phyloP scores from a whole-genome alignment of 1,140 invertebrate species.

The Caenorhabditis elegans region DNA sequence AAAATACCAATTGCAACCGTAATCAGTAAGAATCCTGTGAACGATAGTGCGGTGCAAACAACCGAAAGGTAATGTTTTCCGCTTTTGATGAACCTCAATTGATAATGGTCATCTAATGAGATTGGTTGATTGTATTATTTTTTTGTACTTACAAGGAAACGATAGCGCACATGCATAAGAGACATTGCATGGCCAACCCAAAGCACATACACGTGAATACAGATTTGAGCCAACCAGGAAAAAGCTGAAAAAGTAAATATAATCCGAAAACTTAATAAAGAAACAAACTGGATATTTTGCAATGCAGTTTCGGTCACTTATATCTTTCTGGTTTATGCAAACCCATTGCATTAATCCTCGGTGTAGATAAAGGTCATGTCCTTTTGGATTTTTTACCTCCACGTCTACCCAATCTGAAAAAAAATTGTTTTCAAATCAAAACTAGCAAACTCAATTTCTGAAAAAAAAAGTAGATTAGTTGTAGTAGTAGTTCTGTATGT shows the following conservation, averaged over 20 bases:
- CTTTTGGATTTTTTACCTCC: background rate
- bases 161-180: background rate
- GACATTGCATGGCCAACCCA: background rate
- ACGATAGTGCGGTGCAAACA: background rate
- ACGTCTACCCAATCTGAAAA: slow-evolving; percentile 1
- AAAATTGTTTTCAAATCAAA: too few relatives aligned
- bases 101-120: background rate
- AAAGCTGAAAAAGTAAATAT: background rate
- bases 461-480: too few relatives aligned
- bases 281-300: background rate
- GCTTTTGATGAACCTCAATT: background rate
- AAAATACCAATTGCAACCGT: background rate
- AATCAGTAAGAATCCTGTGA: background rate
- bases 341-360: slow-evolving; percentile 10
- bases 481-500: too few relatives aligned
- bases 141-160: background rate
- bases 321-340: slow-evolving; percentile 5
- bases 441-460: too few relatives aligned
- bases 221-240: background rate
- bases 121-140: background rate
- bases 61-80: background rate
- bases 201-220: background rate
- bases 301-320: background rate
- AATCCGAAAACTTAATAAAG: background rate
- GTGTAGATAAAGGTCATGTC: background rate